These are phyloP conservation scores for Didymodactylos carnosus DNA, from an alignment of 2,888 invertebrate genomes.

Conservation along the genomic window DNA sequence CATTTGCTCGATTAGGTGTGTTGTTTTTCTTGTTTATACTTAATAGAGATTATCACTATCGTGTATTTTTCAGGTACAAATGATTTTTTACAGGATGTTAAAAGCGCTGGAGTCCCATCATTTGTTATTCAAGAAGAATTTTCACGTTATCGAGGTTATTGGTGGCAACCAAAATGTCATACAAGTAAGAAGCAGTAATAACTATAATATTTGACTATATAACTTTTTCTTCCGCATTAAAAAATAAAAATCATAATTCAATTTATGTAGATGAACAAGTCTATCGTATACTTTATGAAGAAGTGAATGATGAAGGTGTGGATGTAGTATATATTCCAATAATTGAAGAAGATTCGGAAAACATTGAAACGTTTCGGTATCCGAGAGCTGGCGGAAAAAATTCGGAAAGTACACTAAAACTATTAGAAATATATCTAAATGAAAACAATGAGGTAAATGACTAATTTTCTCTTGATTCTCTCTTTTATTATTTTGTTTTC, in stretches of 20 bases:
- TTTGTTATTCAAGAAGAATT: conserved; percentile 98
- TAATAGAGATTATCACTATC: too few species aligned
- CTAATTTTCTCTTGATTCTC: too few species aligned
- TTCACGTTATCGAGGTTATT: conserved; percentile 78
- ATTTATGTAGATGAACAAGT: conserved; percentile 16
- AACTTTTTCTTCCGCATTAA: background rate
- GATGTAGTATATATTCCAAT: conserved; percentile 71
- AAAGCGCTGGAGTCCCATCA: conserved; percentile 74
- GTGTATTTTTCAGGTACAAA: too few species aligned
- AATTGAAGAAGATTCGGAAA: conserved; percentile 48
- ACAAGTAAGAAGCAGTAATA: too few species aligned
- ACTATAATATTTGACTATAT: background rate
- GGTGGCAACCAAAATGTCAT: conserved; percentile 69
- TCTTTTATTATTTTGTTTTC: too few species aligned
- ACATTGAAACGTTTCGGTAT: conserved; percentile 39
- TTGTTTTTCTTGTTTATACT: too few species aligned
- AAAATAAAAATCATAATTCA: conserved; percentile 18
- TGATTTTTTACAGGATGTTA: too few species aligned
- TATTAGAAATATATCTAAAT: conserved; percentile 46
- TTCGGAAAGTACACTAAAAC: conserved; percentile 65
- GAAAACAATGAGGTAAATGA: conserved; percentile 27
- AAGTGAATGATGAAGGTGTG: conserved; percentile 52
- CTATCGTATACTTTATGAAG: conserved; percentile 40
- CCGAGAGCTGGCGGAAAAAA: conserved; percentile 43
- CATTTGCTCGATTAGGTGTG: too few species aligned